Evolutionary conservation across 2,888 invertebrate genomes (phyloP), one percentile per base, ranked within the genome.

Genomic region (Aradus depressus): DNA sequence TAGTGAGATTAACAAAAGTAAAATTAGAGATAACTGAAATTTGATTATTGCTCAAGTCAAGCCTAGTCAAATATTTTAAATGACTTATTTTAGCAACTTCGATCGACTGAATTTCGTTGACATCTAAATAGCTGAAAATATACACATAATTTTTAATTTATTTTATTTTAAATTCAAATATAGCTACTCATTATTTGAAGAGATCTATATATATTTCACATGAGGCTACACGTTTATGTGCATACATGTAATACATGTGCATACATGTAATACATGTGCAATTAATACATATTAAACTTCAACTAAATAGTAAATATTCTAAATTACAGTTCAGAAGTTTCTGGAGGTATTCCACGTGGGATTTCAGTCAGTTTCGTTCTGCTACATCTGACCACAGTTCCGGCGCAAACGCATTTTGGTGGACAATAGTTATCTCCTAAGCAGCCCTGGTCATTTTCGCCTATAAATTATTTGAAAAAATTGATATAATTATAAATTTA

Each of bases 31-130:
- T 74, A 60, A 95, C 87, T 37, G 81, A 79, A 60, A 98, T 84
- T 66, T 82, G 80, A 69, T 98, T 98, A 72, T 96, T 95, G 68
- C 96, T 97, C 59, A 98, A 74, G 69, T 98, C 98, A 61, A 98
- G 74, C 64, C 91, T 77, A 0, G 85, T 85, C 58, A 98, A 75
- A 57, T 89, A 83, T 57, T 84, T 85, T 50, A 98, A 75, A 66
- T 90, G 86, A 49, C 81, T 81, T 52, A 95, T 74, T 60, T 91
- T 77, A 50, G 89, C 89, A 4, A 82, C 75, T 55, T 88, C 81
- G 57, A 98, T 84, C 59, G 79, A 76, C 50, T 80, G 76, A 60
- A 98, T 95, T 65, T 90, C 85, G 70, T 99, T 99, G 14, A 88
- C 89, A 70, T 98, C 97, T 63, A 99, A 72, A 71, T 96, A 83